Evolutionary conservation across 1,140 invertebrate genomes (phyloP), one percentile per base, ranked within the genome.

Genomic region (Gonatopus flavifemur): DNA sequence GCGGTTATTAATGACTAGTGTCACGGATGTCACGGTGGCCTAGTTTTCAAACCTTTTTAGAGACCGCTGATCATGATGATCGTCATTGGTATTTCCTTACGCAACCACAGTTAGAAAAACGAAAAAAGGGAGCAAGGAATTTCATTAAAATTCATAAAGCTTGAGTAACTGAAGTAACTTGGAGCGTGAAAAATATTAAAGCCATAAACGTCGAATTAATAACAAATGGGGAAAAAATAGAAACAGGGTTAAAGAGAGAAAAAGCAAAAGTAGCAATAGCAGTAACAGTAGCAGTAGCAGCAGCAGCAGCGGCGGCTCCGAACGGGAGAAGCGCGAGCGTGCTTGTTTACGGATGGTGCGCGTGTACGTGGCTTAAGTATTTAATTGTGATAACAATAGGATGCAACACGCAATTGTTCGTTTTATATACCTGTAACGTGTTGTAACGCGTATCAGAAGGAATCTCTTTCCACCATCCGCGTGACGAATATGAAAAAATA

Each of bases 401-500:
- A 20, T 20, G 45, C 32, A 45, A 44, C 49, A 50, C 49, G 49
- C 49, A 36, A 50, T 36, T 36, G 49, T 15, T 49, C 47, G 39
- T 43, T 49, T 44, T 32, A 13, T 49, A n/a, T n/a, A n/a, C n/a
- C 45, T 45, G 31, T 22, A 50, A 50, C 49, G 42, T 50, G 32
- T 28, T 33, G 43, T 36, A 36, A 50, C 43, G 43, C 49, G 49
- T 50, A 46, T 50, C 41, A 50, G n/a, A n/a, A 39, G 45, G 19
- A 44, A 50, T 44, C 45, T 50, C 43, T 33, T 50, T 50, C 43
- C 32, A n/a, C 37, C 45, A 50, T 50, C 45, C 18, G 49, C 32
- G 40, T 42, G 43, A 50, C 42, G n/a, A n/a, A 50, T 50, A 44
- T 30, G 49, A 28, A 45, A 50, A 50, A 3, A 44, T 50, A 50